Percentiles rank a stretch among this genome's conserved stretches.
These are phyloP conservation scores for Adelges cooleyi DNA, from an alignment of 1,140 invertebrate genomes.

Conservation along the genomic window DNA sequence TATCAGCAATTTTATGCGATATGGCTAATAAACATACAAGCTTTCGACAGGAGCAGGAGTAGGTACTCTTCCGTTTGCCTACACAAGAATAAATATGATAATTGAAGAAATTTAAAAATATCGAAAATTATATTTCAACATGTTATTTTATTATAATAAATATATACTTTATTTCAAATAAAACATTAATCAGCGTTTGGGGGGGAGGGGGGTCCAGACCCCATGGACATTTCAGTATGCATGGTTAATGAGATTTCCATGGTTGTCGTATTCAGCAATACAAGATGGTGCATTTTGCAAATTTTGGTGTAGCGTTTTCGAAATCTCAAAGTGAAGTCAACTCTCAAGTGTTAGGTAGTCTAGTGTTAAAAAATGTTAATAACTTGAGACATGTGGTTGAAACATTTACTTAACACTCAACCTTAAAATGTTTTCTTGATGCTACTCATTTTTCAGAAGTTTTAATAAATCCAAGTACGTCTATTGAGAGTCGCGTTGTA, in stretches of 20 bases:
- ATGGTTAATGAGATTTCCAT: background rate
- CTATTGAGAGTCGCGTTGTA: too few species aligned
- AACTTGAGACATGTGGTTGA: background rate
- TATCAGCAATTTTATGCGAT: too few species aligned
- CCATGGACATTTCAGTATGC: background rate
- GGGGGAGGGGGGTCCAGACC: too few species aligned
- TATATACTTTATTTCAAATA: too few species aligned
- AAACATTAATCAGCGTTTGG: too few species aligned
- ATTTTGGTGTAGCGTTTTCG: slow-evolving; percentile 6
- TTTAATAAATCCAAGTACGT: background rate
- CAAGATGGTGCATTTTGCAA: background rate
- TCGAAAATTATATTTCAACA: too few species aligned
- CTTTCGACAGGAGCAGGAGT: too few species aligned
- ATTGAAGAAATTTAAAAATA: too few species aligned
- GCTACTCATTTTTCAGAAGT: background rate
- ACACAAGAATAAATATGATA: too few species aligned
- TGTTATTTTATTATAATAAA: too few species aligned
- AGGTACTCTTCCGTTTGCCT: too few species aligned
- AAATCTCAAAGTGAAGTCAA: background rate
- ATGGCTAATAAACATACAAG: too few species aligned
- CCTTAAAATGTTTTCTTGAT: slow-evolving; percentile 5
- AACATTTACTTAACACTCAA: background rate
- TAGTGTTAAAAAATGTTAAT: background rate
- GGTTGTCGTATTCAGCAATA: slow-evolving; percentile 6
- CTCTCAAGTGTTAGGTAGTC: background rate